Percentiles rank a stretch among this genome's conserved stretches.
Evolutionary conservation across 2,113 vertebrate species (phyloP).

Genomic region (Fulmarus glacialis): DNA sequence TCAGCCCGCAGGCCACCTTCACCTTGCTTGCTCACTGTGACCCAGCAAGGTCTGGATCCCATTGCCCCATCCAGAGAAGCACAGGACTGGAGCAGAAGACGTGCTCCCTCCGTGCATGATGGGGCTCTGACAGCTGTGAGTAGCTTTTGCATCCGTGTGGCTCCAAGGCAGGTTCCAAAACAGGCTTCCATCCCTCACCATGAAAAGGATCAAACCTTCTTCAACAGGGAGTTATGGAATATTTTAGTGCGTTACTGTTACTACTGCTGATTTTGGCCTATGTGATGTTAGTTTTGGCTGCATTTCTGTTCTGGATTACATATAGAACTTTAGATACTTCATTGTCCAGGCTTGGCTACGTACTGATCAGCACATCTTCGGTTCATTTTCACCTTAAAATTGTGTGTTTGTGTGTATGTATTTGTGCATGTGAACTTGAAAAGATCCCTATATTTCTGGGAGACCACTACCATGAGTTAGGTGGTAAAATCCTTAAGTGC

Average conservation of each 20-base stretch:
- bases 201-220: neutral
- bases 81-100: neutral
- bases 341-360: neutral
- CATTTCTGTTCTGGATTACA: neutral
- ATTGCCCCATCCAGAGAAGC: neutral
- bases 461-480: neutral
- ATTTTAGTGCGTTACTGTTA: slow-evolving; percentile 32
- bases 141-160: slow-evolving; percentile 6
- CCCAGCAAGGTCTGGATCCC: neutral
- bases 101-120: fast-evolving
- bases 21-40: neutral
- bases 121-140: neutral
- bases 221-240: neutral
- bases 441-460: neutral
- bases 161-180: neutral
- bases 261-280: neutral
- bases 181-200: neutral
- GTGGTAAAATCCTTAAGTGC: neutral
- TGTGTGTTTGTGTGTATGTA: neutral
- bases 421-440: neutral
- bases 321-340: neutral
- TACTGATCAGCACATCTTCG: neutral
- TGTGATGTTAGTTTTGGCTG: slow-evolving; percentile 7
- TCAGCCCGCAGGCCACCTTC: neutral
- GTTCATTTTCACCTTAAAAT: neutral